phyloP scores from a whole-genome alignment of 1,140 invertebrate species.

The Drosophila pseudoananassae region DNA sequence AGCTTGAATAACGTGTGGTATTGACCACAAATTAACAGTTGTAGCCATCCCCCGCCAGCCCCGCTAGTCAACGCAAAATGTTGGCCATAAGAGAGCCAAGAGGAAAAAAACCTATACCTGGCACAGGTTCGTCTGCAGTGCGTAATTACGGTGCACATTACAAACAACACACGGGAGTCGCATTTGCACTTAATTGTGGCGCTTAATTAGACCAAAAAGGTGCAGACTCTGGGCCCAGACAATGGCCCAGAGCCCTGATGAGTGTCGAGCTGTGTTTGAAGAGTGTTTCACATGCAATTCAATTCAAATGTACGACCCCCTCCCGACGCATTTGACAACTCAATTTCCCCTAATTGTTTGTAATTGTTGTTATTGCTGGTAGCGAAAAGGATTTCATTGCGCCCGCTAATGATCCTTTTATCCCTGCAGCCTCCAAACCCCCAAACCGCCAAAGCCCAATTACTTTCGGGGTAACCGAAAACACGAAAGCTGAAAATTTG shows the following conservation, averaged over 20 bases:
- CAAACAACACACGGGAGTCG: slow-evolving; percentile 52
- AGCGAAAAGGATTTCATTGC: slow-evolving; percentile 50
- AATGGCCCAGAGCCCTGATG: slow-evolving; percentile 61
- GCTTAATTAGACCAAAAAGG: slow-evolving; percentile 82
- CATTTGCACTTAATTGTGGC: slow-evolving; percentile 81
- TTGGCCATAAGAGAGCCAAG: slow-evolving; percentile 27
- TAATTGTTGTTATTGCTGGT: slow-evolving; percentile 67
- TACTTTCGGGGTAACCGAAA: slow-evolving; percentile 23
- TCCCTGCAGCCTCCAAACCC: background rate
- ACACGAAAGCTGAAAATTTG: slow-evolving; percentile 21
- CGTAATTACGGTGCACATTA: slow-evolving; percentile 79
- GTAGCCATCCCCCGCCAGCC: slow-evolving; percentile 55
- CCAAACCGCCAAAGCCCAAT: slow-evolving; percentile 28
- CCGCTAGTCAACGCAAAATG: slow-evolving; percentile 41
- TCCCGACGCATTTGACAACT: slow-evolving; percentile 57
- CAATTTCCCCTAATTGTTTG: slow-evolving; percentile 75
- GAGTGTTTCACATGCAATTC: slow-evolving; percentile 48
- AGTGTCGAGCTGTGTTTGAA: slow-evolving; percentile 37
- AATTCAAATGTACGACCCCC: slow-evolving; percentile 66
- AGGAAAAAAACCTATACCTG: slow-evolving; percentile 20
- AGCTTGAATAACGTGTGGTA: slow-evolving; percentile 54
- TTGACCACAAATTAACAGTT: slow-evolving; percentile 82
- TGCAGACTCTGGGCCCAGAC: slow-evolving; percentile 51
- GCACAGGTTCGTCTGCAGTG: slow-evolving; percentile 53
- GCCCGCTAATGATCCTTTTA: slow-evolving; percentile 54